A percentile compares a stretch with the other conserved stretches of the same genome.
phyloP scores from a whole-genome alignment of 2,113 vertebrate species.

The Psephotus haematonotus region DNA sequence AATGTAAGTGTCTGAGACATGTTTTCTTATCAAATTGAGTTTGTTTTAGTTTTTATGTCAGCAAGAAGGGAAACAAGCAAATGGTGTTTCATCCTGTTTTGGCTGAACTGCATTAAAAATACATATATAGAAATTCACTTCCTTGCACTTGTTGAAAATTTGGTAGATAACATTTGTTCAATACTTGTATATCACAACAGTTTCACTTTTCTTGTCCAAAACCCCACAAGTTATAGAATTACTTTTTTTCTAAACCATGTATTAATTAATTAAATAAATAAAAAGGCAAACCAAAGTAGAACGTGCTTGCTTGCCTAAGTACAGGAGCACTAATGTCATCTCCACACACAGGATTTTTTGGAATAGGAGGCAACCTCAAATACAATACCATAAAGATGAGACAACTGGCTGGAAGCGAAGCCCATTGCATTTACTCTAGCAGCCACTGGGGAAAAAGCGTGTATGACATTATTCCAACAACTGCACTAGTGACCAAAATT shows the following conservation, averaged over 20 bases:
- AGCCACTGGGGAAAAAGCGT: background rate
- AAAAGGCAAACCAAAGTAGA: background rate
- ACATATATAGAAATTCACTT: background rate
- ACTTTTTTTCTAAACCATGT: background rate
- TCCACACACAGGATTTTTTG: background rate
- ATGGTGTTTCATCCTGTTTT: background rate
- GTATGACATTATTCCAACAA: background rate
- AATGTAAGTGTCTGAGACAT: background rate
- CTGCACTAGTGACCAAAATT: background rate
- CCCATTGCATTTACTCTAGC: background rate
- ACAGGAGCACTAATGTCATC: background rate
- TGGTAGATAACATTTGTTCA: background rate
- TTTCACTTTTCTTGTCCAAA: background rate
- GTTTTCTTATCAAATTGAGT: background rate
- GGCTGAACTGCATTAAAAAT: background rate
- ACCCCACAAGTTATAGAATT: fast-evolving
- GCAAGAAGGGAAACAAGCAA: slow-evolving; percentile 11
- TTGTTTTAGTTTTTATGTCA: background rate
- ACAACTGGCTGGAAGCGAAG: background rate
- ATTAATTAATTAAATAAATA: background rate
- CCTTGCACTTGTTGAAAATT: background rate
- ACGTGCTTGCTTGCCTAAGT: background rate
- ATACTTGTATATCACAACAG: background rate
- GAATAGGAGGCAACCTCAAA: background rate
- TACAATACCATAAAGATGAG: background rate